These are phyloP conservation scores for Eonycteris spelaea DNA, from an alignment of 2,113 vertebrate genomes.

Conservation along the genomic window DNA sequence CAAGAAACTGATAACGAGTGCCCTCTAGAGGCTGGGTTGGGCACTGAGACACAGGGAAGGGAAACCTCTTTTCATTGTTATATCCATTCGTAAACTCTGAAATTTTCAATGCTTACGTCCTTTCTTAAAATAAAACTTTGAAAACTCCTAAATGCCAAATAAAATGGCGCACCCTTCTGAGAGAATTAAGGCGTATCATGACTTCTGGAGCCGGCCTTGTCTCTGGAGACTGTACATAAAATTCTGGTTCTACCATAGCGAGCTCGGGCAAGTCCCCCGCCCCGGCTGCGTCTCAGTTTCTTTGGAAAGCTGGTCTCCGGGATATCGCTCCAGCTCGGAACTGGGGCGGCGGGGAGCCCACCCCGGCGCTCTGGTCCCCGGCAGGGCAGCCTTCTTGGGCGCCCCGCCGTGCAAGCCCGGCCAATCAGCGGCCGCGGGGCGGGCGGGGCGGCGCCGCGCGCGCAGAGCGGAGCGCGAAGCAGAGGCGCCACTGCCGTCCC, in stretches of 20 bases:
- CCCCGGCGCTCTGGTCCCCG: neutral
- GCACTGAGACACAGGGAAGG: neutral
- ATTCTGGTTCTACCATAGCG: neutral
- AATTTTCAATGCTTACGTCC: neutral
- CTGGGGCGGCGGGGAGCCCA: accelerated
- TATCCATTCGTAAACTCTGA: neutral
- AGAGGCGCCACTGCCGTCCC: conserved; percentile 52
- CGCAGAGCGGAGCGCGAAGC: conserved; percentile 6
- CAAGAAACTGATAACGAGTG: neutral
- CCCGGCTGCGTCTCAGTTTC: neutral
- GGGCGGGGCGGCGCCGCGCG: conserved; percentile 12
- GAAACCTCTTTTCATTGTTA: neutral
- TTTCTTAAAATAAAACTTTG: neutral
- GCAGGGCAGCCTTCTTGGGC: neutral
- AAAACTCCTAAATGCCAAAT: neutral
- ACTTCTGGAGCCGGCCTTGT: neutral
- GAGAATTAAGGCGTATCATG: neutral
- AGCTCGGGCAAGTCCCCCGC: neutral
- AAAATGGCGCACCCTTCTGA: neutral
- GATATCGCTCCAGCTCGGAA: neutral
- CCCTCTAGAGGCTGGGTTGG: neutral
- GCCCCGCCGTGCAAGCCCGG: conserved; percentile 41
- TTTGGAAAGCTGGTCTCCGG: neutral
- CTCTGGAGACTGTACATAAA: neutral
- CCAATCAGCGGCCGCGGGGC: conserved; percentile 72